phyloP scores from a whole-genome alignment of 2,113 vertebrate genomes.

The Calyptommatus sinebrachiatus region DNA sequence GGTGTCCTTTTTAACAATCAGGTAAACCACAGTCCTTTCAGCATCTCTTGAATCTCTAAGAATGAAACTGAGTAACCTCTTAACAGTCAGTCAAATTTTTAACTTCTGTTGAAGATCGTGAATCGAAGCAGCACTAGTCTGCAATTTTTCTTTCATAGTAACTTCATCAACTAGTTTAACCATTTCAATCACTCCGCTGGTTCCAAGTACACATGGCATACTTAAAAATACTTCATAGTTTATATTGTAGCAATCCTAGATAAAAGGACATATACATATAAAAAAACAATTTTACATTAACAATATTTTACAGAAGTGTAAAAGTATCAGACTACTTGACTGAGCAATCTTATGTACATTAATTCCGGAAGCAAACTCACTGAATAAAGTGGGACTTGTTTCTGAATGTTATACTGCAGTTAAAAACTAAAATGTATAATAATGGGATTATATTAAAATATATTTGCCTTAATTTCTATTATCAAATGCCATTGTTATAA shows the following conservation, averaged over 20 bases:
- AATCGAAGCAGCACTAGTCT: slow-evolving; percentile 77
- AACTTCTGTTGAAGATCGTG: slow-evolving; percentile 82
- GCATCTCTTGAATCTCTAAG: fast-evolving
- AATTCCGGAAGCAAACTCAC: background rate
- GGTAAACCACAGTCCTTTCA: background rate
- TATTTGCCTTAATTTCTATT: no score
- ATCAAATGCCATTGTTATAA: no score
- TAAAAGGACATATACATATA: background rate
- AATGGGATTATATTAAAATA: no score
- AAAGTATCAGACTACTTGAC: background rate
- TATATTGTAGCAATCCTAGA: slow-evolving; percentile 83
- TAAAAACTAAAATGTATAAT: no score
- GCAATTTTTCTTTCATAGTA: slow-evolving; percentile 75
- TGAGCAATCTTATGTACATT: background rate
- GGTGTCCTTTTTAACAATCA: background rate
- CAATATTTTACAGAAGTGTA: background rate
- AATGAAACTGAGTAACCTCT: background rate
- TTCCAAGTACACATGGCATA: slow-evolving; percentile 85
- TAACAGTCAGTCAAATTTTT: slow-evolving; percentile 76
- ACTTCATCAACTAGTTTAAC: slow-evolving; percentile 71
- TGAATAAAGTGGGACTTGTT: background rate
- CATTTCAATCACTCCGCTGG: slow-evolving; percentile 76
- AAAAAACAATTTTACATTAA: background rate
- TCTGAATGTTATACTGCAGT: background rate
- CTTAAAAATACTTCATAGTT: slow-evolving; percentile 91